Conservation (phyloP, 2,797 vertebrate genomes). For the Sarcophilus harrisii region DNA sequence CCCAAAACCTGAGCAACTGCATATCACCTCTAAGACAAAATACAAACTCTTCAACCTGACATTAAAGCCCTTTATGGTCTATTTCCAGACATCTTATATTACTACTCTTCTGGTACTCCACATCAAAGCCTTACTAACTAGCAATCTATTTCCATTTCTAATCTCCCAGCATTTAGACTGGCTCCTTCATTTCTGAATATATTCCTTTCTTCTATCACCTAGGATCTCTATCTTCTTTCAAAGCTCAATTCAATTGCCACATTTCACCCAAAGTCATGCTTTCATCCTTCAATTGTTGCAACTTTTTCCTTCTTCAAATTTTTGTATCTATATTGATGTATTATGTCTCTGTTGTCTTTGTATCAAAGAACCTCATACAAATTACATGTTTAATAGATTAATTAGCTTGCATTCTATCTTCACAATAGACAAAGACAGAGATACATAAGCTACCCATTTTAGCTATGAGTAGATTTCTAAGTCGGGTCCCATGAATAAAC, state of each 20-base stretch:
- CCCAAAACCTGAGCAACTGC: background rate
- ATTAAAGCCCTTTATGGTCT: background rate
- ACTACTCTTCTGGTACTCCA: background rate
- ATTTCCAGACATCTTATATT: background rate
- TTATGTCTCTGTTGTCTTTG: background rate
- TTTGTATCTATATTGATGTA: background rate
- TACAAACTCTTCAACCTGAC: background rate
- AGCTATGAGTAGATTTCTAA: background rate
- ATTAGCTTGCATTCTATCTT: background rate
- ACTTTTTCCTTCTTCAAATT: background rate
- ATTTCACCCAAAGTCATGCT: background rate
- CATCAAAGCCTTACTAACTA: background rate
- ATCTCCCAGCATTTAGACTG: background rate
- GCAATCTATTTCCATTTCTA: background rate
- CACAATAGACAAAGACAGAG: background rate
- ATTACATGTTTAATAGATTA: background rate
- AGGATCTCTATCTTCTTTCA: background rate
- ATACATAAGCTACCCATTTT: background rate
- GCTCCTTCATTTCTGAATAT: background rate
- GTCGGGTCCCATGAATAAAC: conserved; percentile 33
- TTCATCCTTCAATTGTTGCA: background rate
- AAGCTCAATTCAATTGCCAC: background rate
- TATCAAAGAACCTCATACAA: background rate
- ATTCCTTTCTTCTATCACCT: background rate
- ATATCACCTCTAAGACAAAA: background rate